Conservation (phyloP, 2,888 invertebrate genomes). For the Lithophane leautieri region DNA sequence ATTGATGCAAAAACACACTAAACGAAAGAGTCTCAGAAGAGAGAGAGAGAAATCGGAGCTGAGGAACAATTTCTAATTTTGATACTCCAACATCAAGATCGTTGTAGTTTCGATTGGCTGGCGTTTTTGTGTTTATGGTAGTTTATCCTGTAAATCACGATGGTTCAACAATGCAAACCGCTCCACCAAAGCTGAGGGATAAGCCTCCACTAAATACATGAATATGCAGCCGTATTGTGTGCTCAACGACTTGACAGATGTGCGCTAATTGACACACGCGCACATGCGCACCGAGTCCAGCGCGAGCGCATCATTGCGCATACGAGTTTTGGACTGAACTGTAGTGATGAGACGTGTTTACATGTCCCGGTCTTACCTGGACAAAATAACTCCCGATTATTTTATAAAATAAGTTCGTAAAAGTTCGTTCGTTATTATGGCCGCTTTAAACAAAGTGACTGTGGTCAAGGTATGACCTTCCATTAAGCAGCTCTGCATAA, state of each 20-base stretch:
- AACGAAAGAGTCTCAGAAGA: no score
- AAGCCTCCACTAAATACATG: constrained; percentile 42
- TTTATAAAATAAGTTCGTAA: no score
- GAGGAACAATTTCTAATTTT: neutral
- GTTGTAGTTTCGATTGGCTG: neutral
- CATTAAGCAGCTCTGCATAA: constrained; percentile 12
- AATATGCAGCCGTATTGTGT: constrained; percentile 47
- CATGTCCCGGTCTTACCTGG: neutral
- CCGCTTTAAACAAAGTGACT: neutral
- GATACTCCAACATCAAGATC: accelerated
- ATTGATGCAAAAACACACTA: neutral
- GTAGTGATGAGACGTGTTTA: constrained; percentile 44
- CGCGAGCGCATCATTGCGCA: constrained; percentile 17
- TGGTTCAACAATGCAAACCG: constrained; percentile 15
- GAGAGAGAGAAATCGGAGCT: neutral
- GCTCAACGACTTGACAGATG: constrained; percentile 61
- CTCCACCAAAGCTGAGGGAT: constrained; percentile 18
- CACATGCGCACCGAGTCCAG: constrained; percentile 25
- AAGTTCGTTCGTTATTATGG: no score
- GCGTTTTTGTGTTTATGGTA: neutral
- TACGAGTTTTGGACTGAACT: constrained; percentile 13
- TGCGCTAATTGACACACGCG: constrained; percentile 61
- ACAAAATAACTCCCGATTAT: neutral
- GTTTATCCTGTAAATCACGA: neutral
- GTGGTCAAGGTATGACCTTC: neutral